Base-by-base conservation (phyloP, 2,797 vertebrate species). In the Parauchenoglanis punctatus region DNA sequence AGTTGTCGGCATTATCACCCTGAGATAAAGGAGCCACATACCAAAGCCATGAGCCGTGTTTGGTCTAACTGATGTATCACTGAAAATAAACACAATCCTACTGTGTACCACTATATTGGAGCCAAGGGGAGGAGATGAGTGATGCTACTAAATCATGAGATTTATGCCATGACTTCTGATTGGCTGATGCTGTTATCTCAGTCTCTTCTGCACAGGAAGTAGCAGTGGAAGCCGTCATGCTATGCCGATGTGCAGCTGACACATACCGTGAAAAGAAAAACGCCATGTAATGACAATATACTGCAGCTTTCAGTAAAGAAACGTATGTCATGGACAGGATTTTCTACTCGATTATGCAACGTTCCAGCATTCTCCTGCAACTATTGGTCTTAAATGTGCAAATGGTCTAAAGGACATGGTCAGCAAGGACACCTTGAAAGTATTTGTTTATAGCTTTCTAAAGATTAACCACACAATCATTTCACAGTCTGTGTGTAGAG, bases 41-140 rank as follows among this genome's bases (percentile, higher is more conserved):
- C 90, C 87, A 85, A 81, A 86, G 59, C 81, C 35, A 40, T 86
- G 83, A 90, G 73, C 77, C 23, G 40, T 89, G 90, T 91, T 92
- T 90, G 88, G 88, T 88, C 90, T 91, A 78, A 86, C 86, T 83
- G 82, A 65, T 63, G 83, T 92, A 88, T 89, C 91, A 86, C 31
- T 86, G 76, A 86, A 86, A 88, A 86, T 85, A 92, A 91, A 90
- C 89, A 90, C 70, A 84, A 82, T 72, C 77, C 68, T 80, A 87
- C 87, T 86, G 82, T 86, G 86, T 85, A 44, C 73, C 52, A 7
- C 54, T 58, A 40, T 35, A 31, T 31, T 56, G 52, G 52, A 28
- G 81, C 82, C 88, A 86, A 83, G 80, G 65, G 68, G 80, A 76
- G 77, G 68, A 87, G 89, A 87, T 59, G 28, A 77, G 63, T 54